Percentiles rank a stretch among this genome's conserved stretches.
These are phyloP conservation scores for Rousettus leschenaultii DNA, from an alignment of 2,113 vertebrate genomes.

Conservation along the genomic window DNA sequence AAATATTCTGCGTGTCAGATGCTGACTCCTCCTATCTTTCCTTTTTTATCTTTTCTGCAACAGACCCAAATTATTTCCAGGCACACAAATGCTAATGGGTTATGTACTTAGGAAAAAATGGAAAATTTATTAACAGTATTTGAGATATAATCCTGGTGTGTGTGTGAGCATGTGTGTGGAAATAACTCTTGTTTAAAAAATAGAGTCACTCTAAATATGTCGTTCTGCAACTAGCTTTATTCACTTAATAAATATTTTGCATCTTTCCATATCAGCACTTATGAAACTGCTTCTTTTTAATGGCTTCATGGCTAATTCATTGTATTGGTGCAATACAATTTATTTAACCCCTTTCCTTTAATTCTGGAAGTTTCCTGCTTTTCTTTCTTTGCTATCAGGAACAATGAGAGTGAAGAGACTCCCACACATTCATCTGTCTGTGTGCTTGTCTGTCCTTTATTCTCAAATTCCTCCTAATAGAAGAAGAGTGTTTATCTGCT, in stretches of 20 bases:
- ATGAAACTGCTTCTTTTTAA: not conserved
- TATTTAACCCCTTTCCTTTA: not conserved
- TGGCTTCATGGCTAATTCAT: not conserved
- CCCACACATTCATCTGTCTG: not conserved
- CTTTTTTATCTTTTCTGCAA: not conserved
- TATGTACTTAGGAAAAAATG: not conserved
- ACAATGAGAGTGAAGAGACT: accelerated
- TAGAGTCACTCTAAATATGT: not conserved
- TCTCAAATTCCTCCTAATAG: not conserved
- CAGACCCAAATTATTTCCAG: not conserved
- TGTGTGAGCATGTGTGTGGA: not conserved
- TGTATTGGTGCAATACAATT: not conserved
- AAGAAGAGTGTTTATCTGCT: not conserved
- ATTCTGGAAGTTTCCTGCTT: not conserved
- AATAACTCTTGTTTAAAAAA: not conserved
- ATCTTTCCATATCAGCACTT: not conserved
- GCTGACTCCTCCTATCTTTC: not conserved
- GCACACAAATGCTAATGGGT: not conserved
- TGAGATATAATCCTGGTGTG: not conserved
- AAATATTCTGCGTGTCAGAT: not conserved
- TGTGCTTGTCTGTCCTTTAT: not conserved
- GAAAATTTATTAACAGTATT: not conserved
- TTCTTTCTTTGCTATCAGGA: not conserved
- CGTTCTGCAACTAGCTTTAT: not conserved
- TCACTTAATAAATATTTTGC: not conserved